Base-by-base conservation (phyloP, 2,113 vertebrate species). In the Apaloderma vittatum region DNA sequence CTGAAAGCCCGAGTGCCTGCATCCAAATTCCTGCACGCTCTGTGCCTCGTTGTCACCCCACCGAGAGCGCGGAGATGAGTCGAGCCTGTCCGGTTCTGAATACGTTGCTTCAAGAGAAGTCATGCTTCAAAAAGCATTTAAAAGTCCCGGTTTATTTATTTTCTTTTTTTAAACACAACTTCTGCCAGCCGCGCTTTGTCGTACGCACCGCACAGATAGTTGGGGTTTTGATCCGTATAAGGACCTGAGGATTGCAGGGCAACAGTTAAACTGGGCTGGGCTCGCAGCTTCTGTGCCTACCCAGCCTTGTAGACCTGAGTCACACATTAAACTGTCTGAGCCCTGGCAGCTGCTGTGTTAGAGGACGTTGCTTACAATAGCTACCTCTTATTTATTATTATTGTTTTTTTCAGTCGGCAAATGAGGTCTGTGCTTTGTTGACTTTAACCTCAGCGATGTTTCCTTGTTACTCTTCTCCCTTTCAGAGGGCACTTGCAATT, bases 1-100 rank as follows among this genome's bases (percentile, higher is more conserved):
- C 24, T 7, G 14, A 43, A 26, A 52, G 17, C 8, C 22, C 0
- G 0, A 76, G 78, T 11, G 29, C 70, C 55, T 48, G 1, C 0
- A 0, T 14, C 67, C 24, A 3, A 32, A 27, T 29, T 10, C 86
- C 34, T 48, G 34, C 8, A 15, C 40, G 40, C 49, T 54, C 40
- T 57, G 26, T 18, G 24, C 36, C 4, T 45, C 49, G 29, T 57
- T 1, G 1, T 23, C 40, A 40, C 49, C 71, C 34, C 30, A 65
- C 54, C 74, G 32, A 1, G 12, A 9, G 55, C 37, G 3, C n/a
- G 17, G 88, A 21, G 51, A 13, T 9, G 80, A 66, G 61, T 52
- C 71, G 29, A 3, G 14, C 17, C n/a, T 5, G 8, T n/a, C 70
- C 52, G 6, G 29, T 59, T 77, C 84, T 66, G 45, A 76, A 27